Base-by-base conservation (phyloP, 2,797 vertebrate genomes). In the Rhodeus uyekii region DNA sequence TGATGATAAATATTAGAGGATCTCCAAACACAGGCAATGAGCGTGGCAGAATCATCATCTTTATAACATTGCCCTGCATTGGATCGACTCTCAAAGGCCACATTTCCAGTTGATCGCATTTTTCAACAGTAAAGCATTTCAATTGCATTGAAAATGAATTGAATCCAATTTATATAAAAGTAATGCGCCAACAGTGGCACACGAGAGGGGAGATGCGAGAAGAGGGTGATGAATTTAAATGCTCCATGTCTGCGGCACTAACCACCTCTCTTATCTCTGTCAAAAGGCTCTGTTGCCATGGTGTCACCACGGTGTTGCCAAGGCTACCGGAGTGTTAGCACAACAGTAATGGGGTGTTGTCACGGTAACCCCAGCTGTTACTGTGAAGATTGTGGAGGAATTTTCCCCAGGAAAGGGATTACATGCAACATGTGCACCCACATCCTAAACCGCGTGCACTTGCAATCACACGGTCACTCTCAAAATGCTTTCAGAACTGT, bases 301-400 rank as follows among this genome's bases (percentile, higher is more conserved):
- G 87, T 87, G 87, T 86, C 81, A 55, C 76, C 36, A 76, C 2
- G 78, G 85, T 84, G 87, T 88, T 88, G 82, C 87, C 86, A 87
- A 83, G 86, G 83, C 84, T 86, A 86, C 87, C 65, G 44, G 67
- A 76, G 78, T 72, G 87, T 82, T 87, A 84, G 80, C 84, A 84
- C 86, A 83, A 87, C 82, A 82, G 78, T 83, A 72, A 76, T 78
- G 36, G 83, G 83, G 81, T 88, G 85, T 88, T 84, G 87, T 86
- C 85, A 88, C 83, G 80, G 81, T 88, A 80, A 88, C 81, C 83
- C 81, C 82, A 86, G 82, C 83, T 86, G 86, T 84, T 81, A 64
- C 80, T 71, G 76, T 83, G 78, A 34, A 50, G 81, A 86, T 82
- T 77, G 64, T 32, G 74, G 68, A 83, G 83, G 73, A 72, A 46